Conservation (phyloP, 2,797 vertebrate genomes). For the Siniperca scherzeri region DNA sequence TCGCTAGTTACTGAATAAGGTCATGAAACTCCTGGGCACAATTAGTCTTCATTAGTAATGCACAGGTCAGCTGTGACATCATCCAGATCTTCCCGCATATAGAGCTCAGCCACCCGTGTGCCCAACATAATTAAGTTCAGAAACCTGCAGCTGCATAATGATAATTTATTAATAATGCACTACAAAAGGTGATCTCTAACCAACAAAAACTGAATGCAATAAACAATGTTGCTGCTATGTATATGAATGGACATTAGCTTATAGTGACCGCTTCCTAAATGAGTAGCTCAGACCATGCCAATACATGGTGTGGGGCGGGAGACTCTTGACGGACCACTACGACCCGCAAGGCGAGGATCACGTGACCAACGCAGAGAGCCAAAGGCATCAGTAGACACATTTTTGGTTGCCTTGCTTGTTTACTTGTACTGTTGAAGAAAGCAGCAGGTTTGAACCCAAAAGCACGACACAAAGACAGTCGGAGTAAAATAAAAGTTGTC, state of each 20-base stretch:
- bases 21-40: constrained; percentile 34
- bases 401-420: neutral
- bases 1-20: constrained; percentile 27
- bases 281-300: neutral
- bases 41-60: constrained; percentile 58
- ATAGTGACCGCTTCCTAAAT: neutral
- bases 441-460: too few relatives aligned
- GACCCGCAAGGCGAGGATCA: too few relatives aligned
- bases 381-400: neutral
- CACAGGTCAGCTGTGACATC: constrained; percentile 39
- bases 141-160: constrained; percentile 22
- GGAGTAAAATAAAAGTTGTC: too few relatives aligned
- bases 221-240: neutral
- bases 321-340: too few relatives aligned
- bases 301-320: neutral
- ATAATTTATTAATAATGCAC: constrained; percentile 3
- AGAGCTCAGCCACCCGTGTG: neutral
- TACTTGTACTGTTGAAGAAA: neutral
- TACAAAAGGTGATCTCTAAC: neutral
- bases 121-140: constrained; percentile 8
- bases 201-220: neutral
- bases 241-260: neutral
- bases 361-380: neutral
- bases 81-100: constrained; percentile 13
- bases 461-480: too few relatives aligned